Conservation (phyloP, 1,140 invertebrate genomes). For the Achatina immaculata region DNA sequence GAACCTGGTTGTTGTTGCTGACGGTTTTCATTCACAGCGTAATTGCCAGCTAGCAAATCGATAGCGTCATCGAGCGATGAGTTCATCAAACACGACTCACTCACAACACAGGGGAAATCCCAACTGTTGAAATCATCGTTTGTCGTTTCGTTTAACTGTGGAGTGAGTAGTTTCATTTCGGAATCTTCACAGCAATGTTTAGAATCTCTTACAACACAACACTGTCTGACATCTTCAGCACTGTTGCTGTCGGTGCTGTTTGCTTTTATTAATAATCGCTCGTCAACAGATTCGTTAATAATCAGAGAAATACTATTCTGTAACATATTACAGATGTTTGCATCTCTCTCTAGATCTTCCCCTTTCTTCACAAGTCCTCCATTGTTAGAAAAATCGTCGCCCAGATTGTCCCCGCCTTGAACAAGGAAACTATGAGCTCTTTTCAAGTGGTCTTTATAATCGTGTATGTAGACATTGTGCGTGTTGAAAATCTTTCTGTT, state of each 20-base stretch:
- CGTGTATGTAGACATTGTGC: no score
- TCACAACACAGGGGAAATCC: neutral
- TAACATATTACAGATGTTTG: neutral
- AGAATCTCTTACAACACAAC: neutral
- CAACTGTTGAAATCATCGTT: neutral
- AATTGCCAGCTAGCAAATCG: neutral
- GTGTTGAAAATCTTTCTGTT: no score
- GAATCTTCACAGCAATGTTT: neutral
- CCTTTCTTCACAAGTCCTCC: slow-evolving; percentile 9
- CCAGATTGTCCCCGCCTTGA: no score
- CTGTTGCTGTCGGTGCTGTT: no score
- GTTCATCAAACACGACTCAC: no score
- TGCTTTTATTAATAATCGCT: no score
- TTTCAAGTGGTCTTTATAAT: no score
- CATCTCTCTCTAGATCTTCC: neutral
- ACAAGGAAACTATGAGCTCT: no score
- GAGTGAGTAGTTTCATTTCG: neutral
- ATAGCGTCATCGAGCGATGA: neutral
- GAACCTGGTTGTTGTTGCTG: neutral
- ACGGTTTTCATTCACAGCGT: neutral
- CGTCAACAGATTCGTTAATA: neutral
- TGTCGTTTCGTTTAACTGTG: neutral
- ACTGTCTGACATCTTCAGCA: no score
- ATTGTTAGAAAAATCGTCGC: no score
- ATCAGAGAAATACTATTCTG: neutral